Conservation (phyloP, 2,797 vertebrate genomes). For the Avahi laniger region DNA sequence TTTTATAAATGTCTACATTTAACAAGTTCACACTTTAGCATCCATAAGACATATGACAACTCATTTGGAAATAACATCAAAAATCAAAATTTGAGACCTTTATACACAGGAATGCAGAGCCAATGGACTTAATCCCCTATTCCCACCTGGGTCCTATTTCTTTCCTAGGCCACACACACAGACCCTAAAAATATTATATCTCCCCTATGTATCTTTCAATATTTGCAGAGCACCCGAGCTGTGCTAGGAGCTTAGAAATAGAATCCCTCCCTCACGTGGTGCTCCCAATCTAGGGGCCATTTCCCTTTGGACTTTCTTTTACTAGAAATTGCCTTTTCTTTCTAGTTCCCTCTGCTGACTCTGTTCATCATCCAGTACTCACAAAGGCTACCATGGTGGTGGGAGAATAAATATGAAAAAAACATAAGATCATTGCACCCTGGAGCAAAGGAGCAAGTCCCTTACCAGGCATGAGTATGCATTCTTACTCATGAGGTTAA, state of each 20-base stretch:
- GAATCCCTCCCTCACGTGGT: background rate
- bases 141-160: background rate
- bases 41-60: background rate
- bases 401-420: background rate
- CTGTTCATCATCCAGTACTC: background rate
- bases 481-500: background rate
- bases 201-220: background rate
- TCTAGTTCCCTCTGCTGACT: background rate
- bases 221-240: background rate
- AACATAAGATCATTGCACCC: fast-evolving
- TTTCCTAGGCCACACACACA: background rate
- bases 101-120: background rate
- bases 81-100: background rate
- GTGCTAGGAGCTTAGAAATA: background rate
- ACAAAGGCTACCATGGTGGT: background rate
- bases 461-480: background rate
- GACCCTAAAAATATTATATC: background rate
- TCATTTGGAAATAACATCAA: background rate
- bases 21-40: background rate
- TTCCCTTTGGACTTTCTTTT: background rate
- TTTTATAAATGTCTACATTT: background rate
- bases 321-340: background rate
- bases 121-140: background rate
- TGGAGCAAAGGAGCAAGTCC: background rate
- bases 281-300: background rate